These are phyloP conservation scores for Dryococelus australis DNA, from an alignment of 2,888 invertebrate genomes.

Conservation along the genomic window DNA sequence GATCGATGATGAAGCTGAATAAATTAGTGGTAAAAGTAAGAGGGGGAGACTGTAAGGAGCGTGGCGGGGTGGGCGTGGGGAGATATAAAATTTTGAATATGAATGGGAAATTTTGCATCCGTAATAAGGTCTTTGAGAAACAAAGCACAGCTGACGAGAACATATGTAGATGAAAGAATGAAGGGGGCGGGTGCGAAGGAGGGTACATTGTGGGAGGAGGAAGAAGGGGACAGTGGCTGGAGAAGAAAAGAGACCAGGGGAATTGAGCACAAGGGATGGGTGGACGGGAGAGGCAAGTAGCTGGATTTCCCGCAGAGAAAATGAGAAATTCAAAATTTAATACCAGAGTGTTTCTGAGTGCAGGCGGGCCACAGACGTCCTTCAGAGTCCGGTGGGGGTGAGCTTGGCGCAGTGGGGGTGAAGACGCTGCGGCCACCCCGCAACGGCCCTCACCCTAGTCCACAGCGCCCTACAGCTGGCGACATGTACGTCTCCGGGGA, in stretches of 20 bases:
- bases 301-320: not conserved
- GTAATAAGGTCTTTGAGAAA: slow-evolving; percentile 76
- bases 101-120: slow-evolving; percentile 88
- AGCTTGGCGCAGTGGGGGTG: too few relatives aligned
- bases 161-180: slow-evolving; percentile 66
- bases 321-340: slow-evolving; percentile 16
- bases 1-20: slow-evolving; percentile 62
- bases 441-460: too few relatives aligned
- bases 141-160: slow-evolving; percentile 66
- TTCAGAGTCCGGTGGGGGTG: not conserved
- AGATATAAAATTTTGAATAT: slow-evolving; percentile 91
- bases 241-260: slow-evolving; percentile 8
- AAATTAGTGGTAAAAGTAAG: slow-evolving; percentile 72
- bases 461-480: too few relatives aligned
- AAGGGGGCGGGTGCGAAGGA: not conserved
- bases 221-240: not conserved
- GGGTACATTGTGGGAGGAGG: not conserved
- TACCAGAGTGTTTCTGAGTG: slow-evolving; percentile 2
- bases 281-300: not conserved
- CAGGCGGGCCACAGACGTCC: not conserved
- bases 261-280: not conserved
- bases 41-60: slow-evolving; percentile 2
- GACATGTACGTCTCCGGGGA: too few relatives aligned
- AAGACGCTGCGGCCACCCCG: too few relatives aligned
- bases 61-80: slow-evolving; percentile 49